These are phyloP conservation scores for Plecturocebus donacophilus DNA, from an alignment of 2,113 vertebrate species.

Conservation along the genomic window DNA sequence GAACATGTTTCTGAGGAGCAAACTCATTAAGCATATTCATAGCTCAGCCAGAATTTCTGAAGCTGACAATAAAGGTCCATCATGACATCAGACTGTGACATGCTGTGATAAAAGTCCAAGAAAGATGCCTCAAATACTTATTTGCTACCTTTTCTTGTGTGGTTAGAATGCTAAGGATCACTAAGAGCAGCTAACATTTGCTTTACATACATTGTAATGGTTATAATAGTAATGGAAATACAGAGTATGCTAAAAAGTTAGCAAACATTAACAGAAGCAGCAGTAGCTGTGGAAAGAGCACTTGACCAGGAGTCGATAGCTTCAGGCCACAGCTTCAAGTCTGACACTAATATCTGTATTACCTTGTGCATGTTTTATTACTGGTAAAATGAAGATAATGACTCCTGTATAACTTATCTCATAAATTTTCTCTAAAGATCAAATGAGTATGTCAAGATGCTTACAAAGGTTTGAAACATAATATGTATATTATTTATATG, in stretches of 20 bases:
- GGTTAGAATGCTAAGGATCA: background rate
- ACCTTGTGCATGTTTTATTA: background rate
- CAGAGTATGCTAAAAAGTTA: constrained; percentile 22
- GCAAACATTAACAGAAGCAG: background rate
- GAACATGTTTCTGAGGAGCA: background rate
- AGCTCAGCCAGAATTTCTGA: background rate
- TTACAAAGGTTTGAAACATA: constrained; percentile 22
- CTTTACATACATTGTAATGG: background rate
- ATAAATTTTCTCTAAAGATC: background rate
- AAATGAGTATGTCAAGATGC: constrained; percentile 20
- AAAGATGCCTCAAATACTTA: constrained; percentile 15
- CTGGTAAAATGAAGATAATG: background rate
- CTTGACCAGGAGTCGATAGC: background rate
- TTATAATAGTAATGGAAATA: background rate
- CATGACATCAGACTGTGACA: background rate
- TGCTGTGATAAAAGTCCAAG: background rate
- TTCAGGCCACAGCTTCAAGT: background rate
- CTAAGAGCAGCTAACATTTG: constrained; percentile 31
- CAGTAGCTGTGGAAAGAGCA: background rate
- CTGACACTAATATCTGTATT: background rate
- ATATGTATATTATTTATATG: background rate
- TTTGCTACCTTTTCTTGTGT: background rate
- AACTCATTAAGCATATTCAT: constrained; percentile 13
- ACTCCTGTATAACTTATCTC: background rate
- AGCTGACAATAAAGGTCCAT: background rate